These are phyloP conservation scores for Danionella dracula DNA, from an alignment of 2,797 vertebrate species.

Conservation along the genomic window DNA sequence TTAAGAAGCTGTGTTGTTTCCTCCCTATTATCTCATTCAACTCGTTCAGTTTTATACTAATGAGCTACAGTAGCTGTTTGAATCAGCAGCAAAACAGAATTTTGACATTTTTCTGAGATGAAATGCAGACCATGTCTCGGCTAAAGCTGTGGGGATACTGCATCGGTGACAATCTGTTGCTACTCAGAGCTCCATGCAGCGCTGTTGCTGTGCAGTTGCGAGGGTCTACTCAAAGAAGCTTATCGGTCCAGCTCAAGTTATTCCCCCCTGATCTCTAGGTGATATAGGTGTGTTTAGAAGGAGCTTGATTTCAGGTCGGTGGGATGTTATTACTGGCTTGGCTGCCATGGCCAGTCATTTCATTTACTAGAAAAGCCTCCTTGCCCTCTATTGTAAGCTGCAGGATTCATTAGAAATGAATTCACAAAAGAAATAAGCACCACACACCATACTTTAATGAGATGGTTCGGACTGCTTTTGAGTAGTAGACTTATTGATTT, in stretches of 20 bases:
- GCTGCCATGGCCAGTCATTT: not conserved
- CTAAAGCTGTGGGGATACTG: too few relatives aligned
- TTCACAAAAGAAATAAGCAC: slow-evolving; percentile 1
- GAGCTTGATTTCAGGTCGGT: too few relatives aligned
- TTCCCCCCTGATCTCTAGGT: not conserved
- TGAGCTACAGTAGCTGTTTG: too few relatives aligned
- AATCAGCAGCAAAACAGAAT: too few relatives aligned
- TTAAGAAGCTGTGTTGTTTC: too few relatives aligned
- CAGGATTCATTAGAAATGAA: not conserved
- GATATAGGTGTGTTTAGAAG: too few relatives aligned
- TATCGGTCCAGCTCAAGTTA: not conserved
- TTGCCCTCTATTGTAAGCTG: not conserved
- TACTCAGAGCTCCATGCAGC: not conserved
- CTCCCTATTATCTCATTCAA: too few relatives aligned
- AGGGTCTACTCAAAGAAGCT: not conserved
- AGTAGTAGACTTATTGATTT: slow-evolving; percentile 10
- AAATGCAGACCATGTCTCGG: too few relatives aligned
- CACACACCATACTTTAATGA: not conserved
- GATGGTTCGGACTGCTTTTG: slow-evolving; percentile 13
- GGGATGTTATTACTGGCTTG: not conserved
- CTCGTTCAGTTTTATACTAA: too few relatives aligned
- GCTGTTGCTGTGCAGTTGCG: not conserved
- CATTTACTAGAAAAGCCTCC: not conserved
- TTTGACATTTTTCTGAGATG: too few relatives aligned
- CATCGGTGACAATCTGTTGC: too few relatives aligned